Evolutionary conservation across 2,888 invertebrate genomes (phyloP).

Genomic region (Chrysolina oricalcia): DNA sequence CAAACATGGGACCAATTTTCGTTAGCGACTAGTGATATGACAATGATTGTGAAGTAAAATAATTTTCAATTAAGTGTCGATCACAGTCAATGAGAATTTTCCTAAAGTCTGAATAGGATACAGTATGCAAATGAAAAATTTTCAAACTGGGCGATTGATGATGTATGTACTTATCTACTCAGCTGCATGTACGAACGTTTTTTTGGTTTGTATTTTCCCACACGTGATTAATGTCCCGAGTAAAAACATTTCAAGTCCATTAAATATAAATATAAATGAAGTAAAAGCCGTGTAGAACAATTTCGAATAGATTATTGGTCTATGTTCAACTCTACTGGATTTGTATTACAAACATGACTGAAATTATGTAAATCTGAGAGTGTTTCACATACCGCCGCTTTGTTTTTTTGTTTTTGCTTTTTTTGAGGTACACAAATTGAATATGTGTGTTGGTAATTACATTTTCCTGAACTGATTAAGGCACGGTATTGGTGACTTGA

Average conservation of each 20-base stretch:
- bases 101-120: too few relatives aligned
- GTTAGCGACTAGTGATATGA: too few relatives aligned
- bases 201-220: slow-evolving; percentile 19
- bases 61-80: too few relatives aligned
- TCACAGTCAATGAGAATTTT: too few relatives aligned
- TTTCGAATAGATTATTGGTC: slow-evolving; percentile 21
- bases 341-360: slow-evolving; percentile 18
- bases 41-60: too few relatives aligned
- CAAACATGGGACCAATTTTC: too few relatives aligned
- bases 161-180: slow-evolving; percentile 21
- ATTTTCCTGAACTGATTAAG: slow-evolving; percentile 13
- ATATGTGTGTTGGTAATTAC: slow-evolving; percentile 8
- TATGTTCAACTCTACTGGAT: slow-evolving; percentile 2
- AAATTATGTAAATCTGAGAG: slow-evolving; percentile 25
- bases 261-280: slow-evolving; percentile 15
- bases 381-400: background rate
- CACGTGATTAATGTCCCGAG: slow-evolving; percentile 22
- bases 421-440: slow-evolving; percentile 1
- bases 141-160: slow-evolving; percentile 12
- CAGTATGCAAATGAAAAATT: background rate
- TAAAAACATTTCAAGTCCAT: slow-evolving; percentile 31
- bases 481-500: background rate
- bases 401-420: background rate
- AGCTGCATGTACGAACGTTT: slow-evolving; percentile 16
- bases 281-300: slow-evolving; percentile 16